Conservation (phyloP, 2,113 vertebrate genomes). For the Prunella himalayana region DNA sequence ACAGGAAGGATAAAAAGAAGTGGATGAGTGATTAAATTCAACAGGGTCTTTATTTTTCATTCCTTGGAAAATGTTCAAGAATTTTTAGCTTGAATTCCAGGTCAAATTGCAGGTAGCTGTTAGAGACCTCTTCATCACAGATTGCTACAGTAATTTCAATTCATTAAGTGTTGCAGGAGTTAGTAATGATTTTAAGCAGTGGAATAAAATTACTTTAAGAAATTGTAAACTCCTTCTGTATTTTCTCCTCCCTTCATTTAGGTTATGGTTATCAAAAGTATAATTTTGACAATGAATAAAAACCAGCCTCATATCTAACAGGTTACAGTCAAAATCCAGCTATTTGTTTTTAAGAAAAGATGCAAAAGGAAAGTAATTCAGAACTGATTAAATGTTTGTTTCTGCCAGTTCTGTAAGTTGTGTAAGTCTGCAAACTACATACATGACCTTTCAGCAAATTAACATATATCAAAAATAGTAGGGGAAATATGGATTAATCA, state of each 20-base stretch:
- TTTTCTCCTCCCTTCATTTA: slow-evolving; percentile 54
- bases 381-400: neutral
- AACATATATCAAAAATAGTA: neutral
- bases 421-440: neutral
- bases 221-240: slow-evolving; percentile 40
- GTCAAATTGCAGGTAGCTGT: slow-evolving; percentile 62
- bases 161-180: slow-evolving; percentile 75
- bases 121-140: slow-evolving; percentile 68
- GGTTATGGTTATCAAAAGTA: slow-evolving; percentile 26
- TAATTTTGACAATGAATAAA: slow-evolving; percentile 35
- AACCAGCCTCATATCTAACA: neutral
- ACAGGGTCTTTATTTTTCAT: slow-evolving; percentile 65
- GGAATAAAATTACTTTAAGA: slow-evolving; percentile 69
- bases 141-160: slow-evolving; percentile 67
- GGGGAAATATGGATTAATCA: neutral
- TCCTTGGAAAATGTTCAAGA: slow-evolving; percentile 64
- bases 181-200: slow-evolving; percentile 68
- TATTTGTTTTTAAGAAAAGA: neutral
- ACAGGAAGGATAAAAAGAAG: neutral
- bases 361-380: neutral
- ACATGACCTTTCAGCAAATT: neutral
- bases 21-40: slow-evolving; percentile 53
- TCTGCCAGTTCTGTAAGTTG: neutral
- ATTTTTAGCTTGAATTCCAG: slow-evolving; percentile 70
- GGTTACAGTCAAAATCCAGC: slow-evolving; percentile 2